Percentiles rank a stretch among this genome's conserved stretches.
phyloP scores from a whole-genome alignment of 2,113 vertebrate species.

The Dolichotis patagonum region DNA sequence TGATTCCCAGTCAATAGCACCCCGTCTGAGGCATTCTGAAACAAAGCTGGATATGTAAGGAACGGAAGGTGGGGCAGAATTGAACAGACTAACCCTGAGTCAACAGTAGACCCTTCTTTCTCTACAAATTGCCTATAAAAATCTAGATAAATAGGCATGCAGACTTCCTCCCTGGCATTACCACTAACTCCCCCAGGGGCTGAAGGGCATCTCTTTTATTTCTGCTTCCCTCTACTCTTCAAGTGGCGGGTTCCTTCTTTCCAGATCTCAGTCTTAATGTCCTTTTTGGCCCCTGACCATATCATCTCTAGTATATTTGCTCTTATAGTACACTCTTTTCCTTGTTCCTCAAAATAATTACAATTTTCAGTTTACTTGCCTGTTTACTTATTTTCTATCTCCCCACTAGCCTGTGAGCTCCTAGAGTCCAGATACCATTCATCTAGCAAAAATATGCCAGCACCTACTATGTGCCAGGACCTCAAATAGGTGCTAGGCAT shows the following conservation, averaged over 20 bases:
- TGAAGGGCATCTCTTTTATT: not conserved
- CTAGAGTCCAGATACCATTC: not conserved
- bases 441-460: not conserved
- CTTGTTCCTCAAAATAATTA: constrained; percentile 30
- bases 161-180: constrained; percentile 41
- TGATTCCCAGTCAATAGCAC: constrained; percentile 68
- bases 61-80: constrained; percentile 38
- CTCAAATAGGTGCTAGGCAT: not conserved
- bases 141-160: constrained; percentile 66
- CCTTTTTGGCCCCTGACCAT: not conserved
- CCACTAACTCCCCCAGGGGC: not conserved
- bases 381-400: constrained; percentile 20
- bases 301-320: not conserved
- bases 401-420: not conserved
- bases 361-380: not conserved
- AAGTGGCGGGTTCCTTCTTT: not conserved
- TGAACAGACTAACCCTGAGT: constrained; percentile 54
- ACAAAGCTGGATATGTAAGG: constrained; percentile 73
- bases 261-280: constrained; percentile 34
- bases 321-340: not conserved
- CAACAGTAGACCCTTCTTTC: constrained; percentile 73
- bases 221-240: not conserved
- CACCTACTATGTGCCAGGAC: not conserved
- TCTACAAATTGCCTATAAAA: constrained; percentile 66
- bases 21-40: constrained; percentile 52